phyloP scores from a whole-genome alignment of 2,797 vertebrate species.

The Lophotriccus pileatus region DNA sequence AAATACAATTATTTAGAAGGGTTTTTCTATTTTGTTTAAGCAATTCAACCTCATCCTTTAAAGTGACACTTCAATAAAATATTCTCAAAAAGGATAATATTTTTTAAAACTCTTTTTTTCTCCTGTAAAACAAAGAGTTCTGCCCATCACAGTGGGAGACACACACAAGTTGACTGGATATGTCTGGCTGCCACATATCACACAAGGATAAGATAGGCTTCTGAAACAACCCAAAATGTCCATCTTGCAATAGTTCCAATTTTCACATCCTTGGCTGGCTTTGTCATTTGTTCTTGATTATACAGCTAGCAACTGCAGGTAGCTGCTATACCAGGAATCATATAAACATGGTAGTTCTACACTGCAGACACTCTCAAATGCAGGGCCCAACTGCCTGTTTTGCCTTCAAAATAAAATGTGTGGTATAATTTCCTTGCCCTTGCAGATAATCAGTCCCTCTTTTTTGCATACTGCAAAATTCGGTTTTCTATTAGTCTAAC shows the following conservation, averaged over 20 bases:
- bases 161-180: not conserved
- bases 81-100: not conserved
- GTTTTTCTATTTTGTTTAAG: not conserved
- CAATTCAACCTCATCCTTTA: not conserved
- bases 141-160: not conserved
- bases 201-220: not conserved
- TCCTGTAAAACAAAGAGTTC: not conserved
- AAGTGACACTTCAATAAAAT: not conserved
- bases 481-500: constrained; percentile 18
- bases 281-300: constrained; percentile 6
- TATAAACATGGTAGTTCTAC: not conserved
- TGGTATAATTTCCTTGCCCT: not conserved
- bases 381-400: not conserved
- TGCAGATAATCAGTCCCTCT: not conserved
- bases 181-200: not conserved
- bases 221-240: not conserved
- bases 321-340: not conserved
- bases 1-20: not conserved
- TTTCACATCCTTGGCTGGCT: not conserved
- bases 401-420: not conserved
- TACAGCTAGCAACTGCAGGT: not conserved
- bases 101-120: not conserved
- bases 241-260: not conserved
- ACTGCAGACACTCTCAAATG: not conserved
- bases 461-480: not conserved